Conservation (phyloP, 2,113 vertebrate species). For the Cavia aperea region DNA sequence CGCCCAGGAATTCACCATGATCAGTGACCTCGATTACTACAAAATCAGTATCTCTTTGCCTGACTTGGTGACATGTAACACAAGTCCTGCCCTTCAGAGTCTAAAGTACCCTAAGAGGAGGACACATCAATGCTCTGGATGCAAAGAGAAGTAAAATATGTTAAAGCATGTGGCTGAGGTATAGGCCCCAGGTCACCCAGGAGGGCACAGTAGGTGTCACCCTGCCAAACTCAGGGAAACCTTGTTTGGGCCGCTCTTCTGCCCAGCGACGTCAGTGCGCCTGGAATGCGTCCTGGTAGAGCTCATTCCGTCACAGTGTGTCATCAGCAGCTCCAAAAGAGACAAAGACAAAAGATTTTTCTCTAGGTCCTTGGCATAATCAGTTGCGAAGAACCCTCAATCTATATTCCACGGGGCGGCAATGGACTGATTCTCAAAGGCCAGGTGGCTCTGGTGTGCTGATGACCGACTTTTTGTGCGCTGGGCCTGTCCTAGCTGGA, state of each 20-base stretch:
- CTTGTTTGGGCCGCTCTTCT: background rate
- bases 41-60: background rate
- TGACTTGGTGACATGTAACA: fast-evolving
- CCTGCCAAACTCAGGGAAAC: background rate
- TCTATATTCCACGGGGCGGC: background rate
- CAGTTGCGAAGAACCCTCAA: background rate
- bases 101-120: background rate
- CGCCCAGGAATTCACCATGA: background rate
- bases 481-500: too few relatives aligned
- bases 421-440: fast-evolving
- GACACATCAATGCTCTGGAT: background rate
- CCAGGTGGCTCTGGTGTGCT: fast-evolving
- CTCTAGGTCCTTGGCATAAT: background rate
- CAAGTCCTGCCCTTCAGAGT: background rate
- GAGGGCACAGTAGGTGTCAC: background rate
- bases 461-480: background rate
- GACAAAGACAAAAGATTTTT: background rate
- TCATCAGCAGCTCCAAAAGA: background rate
- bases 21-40: background rate
- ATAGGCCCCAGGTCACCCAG: too few relatives aligned
- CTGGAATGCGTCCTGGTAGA: background rate
- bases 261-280: too few relatives aligned
- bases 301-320: fast-evolving
- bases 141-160: background rate
- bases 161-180: background rate